Base-by-base conservation (phyloP, 2,113 vertebrate genomes). In the Turnix velox region DNA sequence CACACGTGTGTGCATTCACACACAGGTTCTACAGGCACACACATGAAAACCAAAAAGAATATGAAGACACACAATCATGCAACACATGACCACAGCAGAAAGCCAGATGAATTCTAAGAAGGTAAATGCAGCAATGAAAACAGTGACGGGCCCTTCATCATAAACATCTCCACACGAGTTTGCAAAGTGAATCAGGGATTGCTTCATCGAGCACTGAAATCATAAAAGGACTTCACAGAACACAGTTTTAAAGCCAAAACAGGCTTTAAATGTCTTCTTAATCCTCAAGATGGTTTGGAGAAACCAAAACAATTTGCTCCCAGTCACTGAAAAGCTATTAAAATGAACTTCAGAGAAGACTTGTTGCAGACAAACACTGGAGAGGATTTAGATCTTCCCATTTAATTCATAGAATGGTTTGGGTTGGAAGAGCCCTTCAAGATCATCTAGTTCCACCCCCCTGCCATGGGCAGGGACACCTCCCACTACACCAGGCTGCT, bases 261-360 rank as follows among this genome's bases (percentile, higher is more conserved):
- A 82, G 68, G 46, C 3, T n/a, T n/a, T 48, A 57, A 84, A 80
- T 28, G 42, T 71, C 52, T 91, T 81, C 92, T 49, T 92, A 90
- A 90, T 73, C 67, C 59, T 91, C 46, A 54, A 39, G 59, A 16
- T 69, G 62, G 27, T 79, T 85, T 77, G 82, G 67, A 91, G 85
- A 86, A 91, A 85, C 58, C 42, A 87, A 76, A 83, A n/a, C n/a
- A 71, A 69, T 73, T 69, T 71, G 59, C 68, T 95, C 49, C 42
- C 55, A 66, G 85, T 95, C 92, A 94, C 35, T 83, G 87, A 66
- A 80, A 74, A 83, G 42, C 48, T 37, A 81, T 84, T 89, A 84
- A 89, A 88, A 77, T 10, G 18, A 61, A 18, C 27, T 67, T n/a
- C 4, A 62, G 73, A 39, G 54, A 88, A 84, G 30, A 20, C 9